Conservation (phyloP, 2,888 invertebrate genomes). For the Gymnosoma rotundatum region DNA sequence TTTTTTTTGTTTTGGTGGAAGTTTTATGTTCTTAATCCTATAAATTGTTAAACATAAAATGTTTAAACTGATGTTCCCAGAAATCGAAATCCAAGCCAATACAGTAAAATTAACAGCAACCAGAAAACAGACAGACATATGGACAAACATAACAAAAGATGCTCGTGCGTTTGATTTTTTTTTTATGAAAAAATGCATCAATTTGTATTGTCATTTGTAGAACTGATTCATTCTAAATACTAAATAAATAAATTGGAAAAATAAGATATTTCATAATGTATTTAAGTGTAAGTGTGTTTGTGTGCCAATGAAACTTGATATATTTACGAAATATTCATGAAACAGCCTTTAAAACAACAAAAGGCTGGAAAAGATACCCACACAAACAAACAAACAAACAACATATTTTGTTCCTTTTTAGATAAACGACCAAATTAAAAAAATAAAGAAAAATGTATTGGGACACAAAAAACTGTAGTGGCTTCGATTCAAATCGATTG, state of each 20-base stretch:
- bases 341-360: slow-evolving; percentile 60
- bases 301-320: slow-evolving; percentile 67
- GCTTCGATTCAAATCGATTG: slow-evolving; percentile 29
- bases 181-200: slow-evolving; percentile 44
- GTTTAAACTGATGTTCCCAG: slow-evolving; percentile 58
- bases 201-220: slow-evolving; percentile 67
- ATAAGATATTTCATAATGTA: neutral
- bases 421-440: slow-evolving; percentile 24
- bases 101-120: slow-evolving; percentile 50
- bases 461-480: slow-evolving; percentile 16
- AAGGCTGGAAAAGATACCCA: slow-evolving; percentile 56
- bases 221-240: slow-evolving; percentile 56
- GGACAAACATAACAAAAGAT: slow-evolving; percentile 54
- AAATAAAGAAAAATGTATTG: neutral
- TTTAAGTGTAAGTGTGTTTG: neutral
- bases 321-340: slow-evolving; percentile 68
- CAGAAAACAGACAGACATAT: slow-evolving; percentile 27
- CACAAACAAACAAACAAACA: slow-evolving; percentile 8
- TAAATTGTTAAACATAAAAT: slow-evolving; percentile 66
- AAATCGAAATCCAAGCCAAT: slow-evolving; percentile 60
- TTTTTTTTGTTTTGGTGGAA: slow-evolving; percentile 14
- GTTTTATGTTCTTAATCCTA: slow-evolving; percentile 33
- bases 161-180: slow-evolving; percentile 14
- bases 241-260: slow-evolving; percentile 39
- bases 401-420: slow-evolving; percentile 19